Evolutionary conservation across 2,113 vertebrate species (phyloP).

Genomic region (Microcebus jonahi): DNA sequence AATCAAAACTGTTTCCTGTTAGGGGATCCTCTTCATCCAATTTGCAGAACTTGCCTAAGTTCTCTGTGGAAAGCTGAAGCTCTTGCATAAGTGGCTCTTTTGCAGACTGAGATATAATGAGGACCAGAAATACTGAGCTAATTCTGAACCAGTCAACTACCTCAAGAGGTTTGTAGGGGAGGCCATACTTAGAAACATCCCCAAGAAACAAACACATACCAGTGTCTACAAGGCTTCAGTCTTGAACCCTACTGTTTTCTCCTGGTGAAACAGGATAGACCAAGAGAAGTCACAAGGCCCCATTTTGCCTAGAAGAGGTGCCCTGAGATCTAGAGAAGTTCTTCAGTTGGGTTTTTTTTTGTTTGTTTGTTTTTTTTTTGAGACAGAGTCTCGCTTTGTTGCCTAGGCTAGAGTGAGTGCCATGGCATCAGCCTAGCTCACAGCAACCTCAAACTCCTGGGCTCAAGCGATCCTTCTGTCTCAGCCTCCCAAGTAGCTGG

Average conservation of each 20-base stretch:
- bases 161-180: not conserved
- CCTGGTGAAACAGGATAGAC: not conserved
- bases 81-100: not conserved
- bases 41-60: not conserved
- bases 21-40: not conserved
- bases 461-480: too few species aligned
- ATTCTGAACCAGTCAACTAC: not conserved
- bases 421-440: too few species aligned
- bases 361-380: too few species aligned
- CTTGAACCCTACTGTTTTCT: not conserved
- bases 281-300: not conserved
- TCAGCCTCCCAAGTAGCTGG: too few species aligned
- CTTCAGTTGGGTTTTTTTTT: not conserved
- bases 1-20: slow-evolving; percentile 15
- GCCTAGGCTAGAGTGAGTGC: too few species aligned
- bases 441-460: too few species aligned
- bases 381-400: too few species aligned
- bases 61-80: not conserved
- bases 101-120: not conserved
- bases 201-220: not conserved
- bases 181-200: not conserved
- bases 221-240: not conserved
- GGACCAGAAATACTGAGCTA: not conserved
- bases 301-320: not conserved
- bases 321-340: not conserved